Percentiles rank a stretch among this genome's conserved stretches.
Conservation (phyloP, 92 coral and sea anemone genomes). For the Porites evermanni region DNA sequence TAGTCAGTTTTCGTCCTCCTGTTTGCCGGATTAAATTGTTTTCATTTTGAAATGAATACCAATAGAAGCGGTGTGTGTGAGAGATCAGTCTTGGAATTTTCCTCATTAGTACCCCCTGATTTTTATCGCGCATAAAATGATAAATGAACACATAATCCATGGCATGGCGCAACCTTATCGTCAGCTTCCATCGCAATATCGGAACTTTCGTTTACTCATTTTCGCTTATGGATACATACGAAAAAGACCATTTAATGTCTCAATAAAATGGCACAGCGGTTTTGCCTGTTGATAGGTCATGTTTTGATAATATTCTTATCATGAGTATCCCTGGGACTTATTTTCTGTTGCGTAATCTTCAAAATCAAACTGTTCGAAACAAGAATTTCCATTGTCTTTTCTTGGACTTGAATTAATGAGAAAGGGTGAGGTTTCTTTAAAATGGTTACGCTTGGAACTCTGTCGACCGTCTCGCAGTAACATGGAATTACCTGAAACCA, state of each 20-base stretch:
- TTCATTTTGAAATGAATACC: slow-evolving; percentile 48
- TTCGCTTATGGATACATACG: neutral
- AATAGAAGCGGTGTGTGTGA: slow-evolving; percentile 43
- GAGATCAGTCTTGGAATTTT: slow-evolving; percentile 42
- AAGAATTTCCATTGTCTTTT: too few relatives aligned
- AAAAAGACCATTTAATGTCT: neutral
- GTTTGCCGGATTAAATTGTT: slow-evolving; percentile 55
- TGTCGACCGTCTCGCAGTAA: too few relatives aligned
- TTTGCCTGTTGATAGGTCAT: neutral
- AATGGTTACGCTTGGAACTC: too few relatives aligned
- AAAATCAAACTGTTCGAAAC: too few relatives aligned
- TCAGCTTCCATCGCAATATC: slow-evolving; percentile 3
- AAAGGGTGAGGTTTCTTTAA: too few relatives aligned
- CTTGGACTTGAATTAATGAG: too few relatives aligned
- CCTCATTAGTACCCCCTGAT: slow-evolving; percentile 26
- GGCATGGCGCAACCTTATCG: neutral
- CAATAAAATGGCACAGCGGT: neutral
- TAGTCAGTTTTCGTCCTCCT: slow-evolving; percentile 19
- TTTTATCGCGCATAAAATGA: slow-evolving; percentile 35
- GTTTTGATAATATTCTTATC: neutral
- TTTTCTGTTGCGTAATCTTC: too few relatives aligned
- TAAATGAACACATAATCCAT: slow-evolving; percentile 23
- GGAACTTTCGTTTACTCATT: neutral
- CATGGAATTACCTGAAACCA: too few relatives aligned
- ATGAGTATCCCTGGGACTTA: neutral